Evolutionary conservation across 2,797 vertebrate species (phyloP).

Genomic region (Synaphobranchus kaupii): DNA sequence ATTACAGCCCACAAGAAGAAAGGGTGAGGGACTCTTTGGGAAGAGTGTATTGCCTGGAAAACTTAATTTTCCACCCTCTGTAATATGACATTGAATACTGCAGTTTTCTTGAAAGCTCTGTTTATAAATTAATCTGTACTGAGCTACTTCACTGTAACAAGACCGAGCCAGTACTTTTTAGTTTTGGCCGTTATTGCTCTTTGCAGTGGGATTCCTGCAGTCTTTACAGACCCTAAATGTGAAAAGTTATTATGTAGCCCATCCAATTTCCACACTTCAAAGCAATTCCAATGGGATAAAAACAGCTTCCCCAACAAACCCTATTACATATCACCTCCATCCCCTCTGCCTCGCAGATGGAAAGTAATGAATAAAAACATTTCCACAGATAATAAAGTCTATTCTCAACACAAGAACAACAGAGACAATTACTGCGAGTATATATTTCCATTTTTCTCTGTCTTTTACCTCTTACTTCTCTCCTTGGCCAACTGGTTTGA

Average conservation of each 20-base stretch:
- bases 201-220: constrained; percentile 53
- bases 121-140: neutral
- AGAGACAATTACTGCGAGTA: neutral
- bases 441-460: neutral
- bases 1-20: neutral
- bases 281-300: constrained; percentile 28
- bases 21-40: neutral
- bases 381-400: neutral
- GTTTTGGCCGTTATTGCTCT: constrained; percentile 51
- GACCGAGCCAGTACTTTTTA: neutral
- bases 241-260: constrained; percentile 52
- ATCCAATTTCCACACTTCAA: constrained; percentile 60
- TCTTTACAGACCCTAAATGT: constrained; percentile 50
- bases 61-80: neutral
- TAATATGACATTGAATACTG: neutral
- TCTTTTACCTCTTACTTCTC: neutral
- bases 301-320: neutral
- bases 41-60: neutral
- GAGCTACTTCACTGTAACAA: neutral
- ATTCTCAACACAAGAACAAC: neutral
- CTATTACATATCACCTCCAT: constrained; percentile 40
- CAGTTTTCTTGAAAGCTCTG: neutral
- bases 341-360: neutral
- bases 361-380: constrained; percentile 5
- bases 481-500: neutral